phyloP scores from a whole-genome alignment of 2,797 vertebrate genomes.

The Peromyscus melanophrys region DNA sequence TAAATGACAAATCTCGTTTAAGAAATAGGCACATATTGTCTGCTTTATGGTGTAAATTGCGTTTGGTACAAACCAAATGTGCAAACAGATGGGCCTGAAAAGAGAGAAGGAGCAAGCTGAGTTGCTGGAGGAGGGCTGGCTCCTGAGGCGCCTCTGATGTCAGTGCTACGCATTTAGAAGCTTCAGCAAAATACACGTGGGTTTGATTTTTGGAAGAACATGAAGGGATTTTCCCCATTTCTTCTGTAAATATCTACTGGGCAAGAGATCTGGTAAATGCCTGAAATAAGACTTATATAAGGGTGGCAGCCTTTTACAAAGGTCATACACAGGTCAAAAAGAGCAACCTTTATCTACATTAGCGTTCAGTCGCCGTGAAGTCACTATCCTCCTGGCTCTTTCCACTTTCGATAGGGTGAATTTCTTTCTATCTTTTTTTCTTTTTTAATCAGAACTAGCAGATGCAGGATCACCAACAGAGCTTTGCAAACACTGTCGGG shows the following conservation, averaged over 20 bases:
- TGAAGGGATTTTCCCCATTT: conserved; percentile 74
- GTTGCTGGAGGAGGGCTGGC: not conserved
- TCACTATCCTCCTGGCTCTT: not conserved
- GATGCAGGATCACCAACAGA: not conserved
- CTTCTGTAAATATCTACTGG: conserved; percentile 68
- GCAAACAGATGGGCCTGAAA: conserved; percentile 73
- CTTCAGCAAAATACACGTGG: conserved; percentile 44
- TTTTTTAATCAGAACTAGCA: not conserved
- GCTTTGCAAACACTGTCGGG: not conserved
- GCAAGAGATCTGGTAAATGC: conserved; percentile 47
- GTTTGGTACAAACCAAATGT: conserved; percentile 72
- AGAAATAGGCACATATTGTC: conserved; percentile 66
- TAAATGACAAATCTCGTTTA: conserved; percentile 59
- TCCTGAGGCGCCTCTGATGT: conserved; percentile 61
- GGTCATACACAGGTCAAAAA: not conserved
- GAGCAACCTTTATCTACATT: not conserved
- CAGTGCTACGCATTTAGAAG: conserved; percentile 65
- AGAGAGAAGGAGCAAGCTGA: not conserved
- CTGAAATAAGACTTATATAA: conserved; percentile 39
- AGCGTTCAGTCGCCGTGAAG: not conserved
- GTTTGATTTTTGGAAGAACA: conserved; percentile 71
- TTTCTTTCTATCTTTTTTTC: not conserved
- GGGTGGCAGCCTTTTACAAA: conserved; percentile 42
- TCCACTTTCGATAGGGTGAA: not conserved
- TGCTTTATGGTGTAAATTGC: conserved; percentile 67